Evolutionary conservation across 2,113 vertebrate genomes (phyloP).

Genomic region (Cavia aperea): DNA sequence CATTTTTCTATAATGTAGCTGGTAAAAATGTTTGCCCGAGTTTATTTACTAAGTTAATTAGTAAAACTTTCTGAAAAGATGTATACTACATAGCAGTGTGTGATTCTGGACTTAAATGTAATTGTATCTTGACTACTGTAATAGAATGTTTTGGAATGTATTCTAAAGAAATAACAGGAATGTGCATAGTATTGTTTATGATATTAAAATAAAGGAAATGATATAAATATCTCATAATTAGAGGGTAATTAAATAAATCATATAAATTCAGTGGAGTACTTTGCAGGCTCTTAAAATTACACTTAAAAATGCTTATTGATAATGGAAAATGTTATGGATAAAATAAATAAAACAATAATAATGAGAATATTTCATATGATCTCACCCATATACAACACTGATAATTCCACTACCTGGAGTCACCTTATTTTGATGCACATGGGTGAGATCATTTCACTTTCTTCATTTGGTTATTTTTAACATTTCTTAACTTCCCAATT

Average conservation of each 20-base stretch:
- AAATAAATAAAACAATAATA: slow-evolving; percentile 17
- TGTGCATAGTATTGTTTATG: not conserved
- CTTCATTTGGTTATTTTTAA: slow-evolving; percentile 25
- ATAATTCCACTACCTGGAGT: not conserved
- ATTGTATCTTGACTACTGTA: not conserved
- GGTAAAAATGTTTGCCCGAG: not conserved
- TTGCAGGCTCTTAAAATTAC: not conserved
- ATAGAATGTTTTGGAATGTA: not conserved
- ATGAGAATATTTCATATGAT: not conserved
- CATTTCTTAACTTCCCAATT: slow-evolving; percentile 31
- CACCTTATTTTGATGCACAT: not conserved
- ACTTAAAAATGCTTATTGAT: slow-evolving; percentile 22
- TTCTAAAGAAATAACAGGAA: slow-evolving; percentile 9
- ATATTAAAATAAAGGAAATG: slow-evolving; percentile 26
- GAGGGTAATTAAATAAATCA: slow-evolving; percentile 21
- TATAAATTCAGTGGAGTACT: not conserved
- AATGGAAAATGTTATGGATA: slow-evolving; percentile 3
- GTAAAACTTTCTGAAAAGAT: not conserved
- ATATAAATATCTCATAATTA: not conserved
- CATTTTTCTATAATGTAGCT: not conserved
- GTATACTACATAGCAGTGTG: not conserved
- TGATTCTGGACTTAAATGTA: not conserved
- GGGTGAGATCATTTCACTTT: not conserved
- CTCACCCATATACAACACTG: not conserved
- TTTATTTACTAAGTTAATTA: not conserved